These are phyloP conservation scores for Chelon auratus DNA, from an alignment of 2,797 vertebrate species.

Conservation along the genomic window DNA sequence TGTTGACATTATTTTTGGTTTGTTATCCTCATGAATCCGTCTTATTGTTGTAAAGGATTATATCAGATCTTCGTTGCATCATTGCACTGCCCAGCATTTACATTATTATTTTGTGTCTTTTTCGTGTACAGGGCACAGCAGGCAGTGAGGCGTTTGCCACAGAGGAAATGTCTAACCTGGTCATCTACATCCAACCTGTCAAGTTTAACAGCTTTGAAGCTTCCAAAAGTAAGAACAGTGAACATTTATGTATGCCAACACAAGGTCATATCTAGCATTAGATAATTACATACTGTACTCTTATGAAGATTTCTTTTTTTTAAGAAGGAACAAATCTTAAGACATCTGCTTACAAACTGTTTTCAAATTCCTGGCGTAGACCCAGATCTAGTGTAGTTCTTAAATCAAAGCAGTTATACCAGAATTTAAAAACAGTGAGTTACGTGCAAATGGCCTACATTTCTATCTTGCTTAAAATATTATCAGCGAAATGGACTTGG, in stretches of 20 bases:
- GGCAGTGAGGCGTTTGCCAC: conserved; percentile 97
- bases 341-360: no score
- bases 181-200: conserved; percentile 98
- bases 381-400: no score
- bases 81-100: not conserved
- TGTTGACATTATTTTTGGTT: not conserved
- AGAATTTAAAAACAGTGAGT: no score
- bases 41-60: not conserved
- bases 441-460: no score
- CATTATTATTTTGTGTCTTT: conserved; percentile 20
- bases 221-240: conserved; percentile 89
- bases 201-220: conserved; percentile 96
- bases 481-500: no score
- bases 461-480: no score
- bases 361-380: no score
- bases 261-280: no score
- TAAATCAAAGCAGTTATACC: no score
- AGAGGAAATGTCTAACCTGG: conserved; percentile 98
- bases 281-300: no score
- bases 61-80: not conserved
- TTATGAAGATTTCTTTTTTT: no score
- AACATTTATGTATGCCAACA: not conserved
- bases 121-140: conserved; percentile 88
- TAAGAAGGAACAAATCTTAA: no score
- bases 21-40: not conserved